Percentiles rank a stretch among this genome's conserved stretches.
Conservation (phyloP, 2,888 invertebrate genomes). For the Andrena hattorfiana region DNA sequence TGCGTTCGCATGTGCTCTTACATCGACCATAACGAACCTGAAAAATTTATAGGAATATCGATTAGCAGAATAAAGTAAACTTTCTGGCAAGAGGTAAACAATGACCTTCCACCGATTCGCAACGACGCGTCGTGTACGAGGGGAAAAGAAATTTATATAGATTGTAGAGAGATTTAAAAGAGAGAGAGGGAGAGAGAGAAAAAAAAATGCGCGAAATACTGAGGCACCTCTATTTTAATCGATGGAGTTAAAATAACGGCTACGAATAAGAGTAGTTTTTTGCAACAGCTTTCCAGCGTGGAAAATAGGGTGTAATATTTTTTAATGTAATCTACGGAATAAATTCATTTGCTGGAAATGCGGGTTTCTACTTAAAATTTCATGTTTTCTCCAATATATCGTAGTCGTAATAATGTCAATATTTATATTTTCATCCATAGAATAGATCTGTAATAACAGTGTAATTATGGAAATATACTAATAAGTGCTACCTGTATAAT, state of each 20-base stretch:
- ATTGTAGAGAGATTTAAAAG: slow-evolving; percentile 51
- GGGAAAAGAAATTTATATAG: slow-evolving; percentile 64
- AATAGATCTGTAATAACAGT: slow-evolving; percentile 62
- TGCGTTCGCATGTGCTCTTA: slow-evolving; percentile 39
- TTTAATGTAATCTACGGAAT: slow-evolving; percentile 71
- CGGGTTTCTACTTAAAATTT: slow-evolving; percentile 65
- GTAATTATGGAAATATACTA: slow-evolving; percentile 64
- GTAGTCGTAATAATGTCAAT: slow-evolving; percentile 53
- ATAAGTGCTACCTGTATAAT: slow-evolving; percentile 58
- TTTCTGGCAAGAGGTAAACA: slow-evolving; percentile 39
- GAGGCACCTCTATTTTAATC: slow-evolving; percentile 64
- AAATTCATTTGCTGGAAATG: slow-evolving; percentile 68
- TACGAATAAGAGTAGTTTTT: slow-evolving; percentile 48
- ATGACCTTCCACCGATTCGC: slow-evolving; percentile 54
- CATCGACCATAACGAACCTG: slow-evolving; percentile 17
- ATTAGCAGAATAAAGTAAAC: slow-evolving; percentile 44
- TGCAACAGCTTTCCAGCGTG: slow-evolving; percentile 53
- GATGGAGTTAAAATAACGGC: slow-evolving; percentile 35
- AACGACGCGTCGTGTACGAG: slow-evolving; percentile 48
- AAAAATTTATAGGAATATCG: slow-evolving; percentile 43
- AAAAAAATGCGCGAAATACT: slow-evolving; percentile 36
- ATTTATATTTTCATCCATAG: slow-evolving; percentile 65
- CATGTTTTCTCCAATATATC: slow-evolving; percentile 47
- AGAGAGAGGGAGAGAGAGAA: neutral
- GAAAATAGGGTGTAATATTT: slow-evolving; percentile 69